Percentiles rank a stretch among this genome's conserved stretches.
phyloP scores from a whole-genome alignment of 2,888 invertebrate species.

The Thera britannica region DNA sequence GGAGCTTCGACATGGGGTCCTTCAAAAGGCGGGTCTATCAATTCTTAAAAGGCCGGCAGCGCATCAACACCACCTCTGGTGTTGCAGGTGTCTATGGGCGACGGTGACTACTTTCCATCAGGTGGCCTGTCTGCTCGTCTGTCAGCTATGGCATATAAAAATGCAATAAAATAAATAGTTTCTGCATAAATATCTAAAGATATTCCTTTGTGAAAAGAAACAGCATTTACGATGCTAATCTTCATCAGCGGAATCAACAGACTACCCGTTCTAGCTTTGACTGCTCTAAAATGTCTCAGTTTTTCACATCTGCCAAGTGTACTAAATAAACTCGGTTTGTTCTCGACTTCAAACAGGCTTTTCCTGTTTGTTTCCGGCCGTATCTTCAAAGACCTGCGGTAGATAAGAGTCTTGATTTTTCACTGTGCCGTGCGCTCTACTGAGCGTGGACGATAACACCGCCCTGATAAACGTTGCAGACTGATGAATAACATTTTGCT shows the following conservation, averaged over 20 bases:
- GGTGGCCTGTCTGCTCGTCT: no score
- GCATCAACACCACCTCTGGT: no score
- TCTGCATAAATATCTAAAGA: no score
- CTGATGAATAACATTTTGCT: constrained; percentile 23
- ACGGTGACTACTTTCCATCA: no score
- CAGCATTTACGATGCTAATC: no score
- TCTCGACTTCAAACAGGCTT: constrained; percentile 43
- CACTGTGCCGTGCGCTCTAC: constrained; percentile 34
- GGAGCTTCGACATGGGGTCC: no score
- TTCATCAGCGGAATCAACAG: neutral
- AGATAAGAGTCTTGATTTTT: constrained; percentile 51
- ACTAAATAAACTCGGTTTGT: constrained; percentile 23
- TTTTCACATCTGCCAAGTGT: neutral
- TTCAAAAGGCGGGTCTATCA: no score
- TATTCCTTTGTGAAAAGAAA: no score
- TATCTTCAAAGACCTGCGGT: constrained; percentile 50
- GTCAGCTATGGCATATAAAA: no score
- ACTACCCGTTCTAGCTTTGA: neutral
- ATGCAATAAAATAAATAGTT: no score
- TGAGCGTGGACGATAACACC: constrained; percentile 38
- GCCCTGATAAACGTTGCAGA: constrained; percentile 34
- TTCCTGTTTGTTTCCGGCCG: constrained; percentile 45
- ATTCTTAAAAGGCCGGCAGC: no score
- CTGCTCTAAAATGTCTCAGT: neutral
- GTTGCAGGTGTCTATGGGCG: no score